Evolutionary conservation across 2,797 vertebrate species (phyloP), one percentile per base, ranked within the genome.

Genomic region (Micropoecilia bifurca): DNA sequence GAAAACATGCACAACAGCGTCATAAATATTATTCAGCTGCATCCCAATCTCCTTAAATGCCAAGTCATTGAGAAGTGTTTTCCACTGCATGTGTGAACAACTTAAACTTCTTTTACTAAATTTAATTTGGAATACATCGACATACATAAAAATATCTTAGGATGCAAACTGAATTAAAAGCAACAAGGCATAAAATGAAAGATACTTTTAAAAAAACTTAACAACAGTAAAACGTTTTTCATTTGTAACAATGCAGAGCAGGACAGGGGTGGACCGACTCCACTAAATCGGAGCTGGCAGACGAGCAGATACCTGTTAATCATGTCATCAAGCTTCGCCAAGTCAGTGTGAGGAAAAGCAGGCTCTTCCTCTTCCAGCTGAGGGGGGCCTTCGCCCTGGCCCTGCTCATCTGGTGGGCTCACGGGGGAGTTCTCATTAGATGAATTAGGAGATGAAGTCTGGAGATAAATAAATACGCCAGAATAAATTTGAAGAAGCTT

Each of bases 281-380:
- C n/a, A 36, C 4, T 18, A 71, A 33, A 3, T 75, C 16, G 33
- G 36, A 77, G n/a, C 43, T 9, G 14, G 13, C 20, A 53, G 33
- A 53, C 0, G 53, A 77, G 66, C 73, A 75, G 74, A 80, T 95
- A 99, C 99, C 99, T 98, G 96, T 99, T 99, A 94, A 99, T 99
- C 99, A 99, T 99, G 95, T 99, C 99, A 96, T 99, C 99, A 94
- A 99, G 95, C 95, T 99, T 99, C 87, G 98, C 98, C 95, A 99
- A 95, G 95, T 99, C 99, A 90, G 99, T 97, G 93, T 99, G 98
- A 91, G 99, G 99, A 95, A 99, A 99, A 79, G 98, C 97, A 76
- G 99, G 99, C 93, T 99, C 99, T 95, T 99, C 99, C 94, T 99
- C 98, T 94, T 99, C 98, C 95, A 97, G 95, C 90, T 97, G 98